Percentiles rank a stretch among this genome's conserved stretches.
phyloP scores from a whole-genome alignment of 1,140 invertebrate species.

The Aphidius gifuensis region DNA sequence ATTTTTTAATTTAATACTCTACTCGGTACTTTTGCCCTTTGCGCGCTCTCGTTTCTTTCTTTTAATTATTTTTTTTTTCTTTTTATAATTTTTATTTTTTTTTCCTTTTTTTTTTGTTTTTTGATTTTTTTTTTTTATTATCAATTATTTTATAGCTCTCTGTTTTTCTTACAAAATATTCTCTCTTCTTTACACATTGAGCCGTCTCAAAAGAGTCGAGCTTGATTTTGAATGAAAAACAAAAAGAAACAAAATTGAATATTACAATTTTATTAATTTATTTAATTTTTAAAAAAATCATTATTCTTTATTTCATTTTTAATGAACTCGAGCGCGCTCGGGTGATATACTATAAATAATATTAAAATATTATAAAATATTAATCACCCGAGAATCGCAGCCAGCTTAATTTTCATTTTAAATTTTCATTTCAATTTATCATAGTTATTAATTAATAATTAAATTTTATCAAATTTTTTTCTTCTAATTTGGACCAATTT shows the following conservation, averaged over 20 bases:
- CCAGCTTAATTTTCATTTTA: not conserved
- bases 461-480: not conserved
- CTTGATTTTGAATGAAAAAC: slow-evolving; percentile 1
- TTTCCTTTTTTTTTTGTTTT: slow-evolving; percentile 10
- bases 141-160: not conserved
- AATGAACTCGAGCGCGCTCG: too few relatives aligned
- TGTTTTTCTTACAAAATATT: slow-evolving; percentile 1
- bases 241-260: not conserved
- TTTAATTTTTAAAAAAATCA: too few relatives aligned
- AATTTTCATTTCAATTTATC: not conserved
- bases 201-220: slow-evolving; percentile 3
- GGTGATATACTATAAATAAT: too few relatives aligned
- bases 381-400: too few relatives aligned
- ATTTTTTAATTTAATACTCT: slow-evolving; percentile 42
- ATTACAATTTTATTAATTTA: too few relatives aligned
- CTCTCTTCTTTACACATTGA: not conserved
- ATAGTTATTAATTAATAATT: not conserved
- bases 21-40: slow-evolving; percentile 42
- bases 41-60: slow-evolving; percentile 35
- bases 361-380: too few relatives aligned
- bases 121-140: slow-evolving; percentile 15
- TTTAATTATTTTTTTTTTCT: slow-evolving; percentile 33
- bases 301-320: too few relatives aligned
- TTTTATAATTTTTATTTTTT: slow-evolving; percentile 8
- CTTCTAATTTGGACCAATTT: not conserved